These are phyloP conservation scores for Jordanella pulchra DNA, from an alignment of 2,797 vertebrate genomes.

Conservation along the genomic window DNA sequence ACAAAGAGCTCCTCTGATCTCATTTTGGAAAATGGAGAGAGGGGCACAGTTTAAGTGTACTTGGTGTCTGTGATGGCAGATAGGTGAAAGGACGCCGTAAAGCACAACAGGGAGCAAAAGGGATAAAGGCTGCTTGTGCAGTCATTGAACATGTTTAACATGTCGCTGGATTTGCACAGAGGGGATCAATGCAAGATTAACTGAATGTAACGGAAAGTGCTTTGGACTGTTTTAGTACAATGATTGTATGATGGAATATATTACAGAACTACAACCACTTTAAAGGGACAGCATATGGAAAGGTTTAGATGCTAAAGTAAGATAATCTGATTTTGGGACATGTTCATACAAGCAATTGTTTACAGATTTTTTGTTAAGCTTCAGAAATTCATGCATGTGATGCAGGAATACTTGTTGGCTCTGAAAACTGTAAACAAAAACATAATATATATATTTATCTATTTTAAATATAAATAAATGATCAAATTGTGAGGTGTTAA, in stretches of 20 bases:
- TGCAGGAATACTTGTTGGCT: not conserved
- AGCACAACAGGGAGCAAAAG: conserved; percentile 45
- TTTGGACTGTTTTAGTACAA: not conserved
- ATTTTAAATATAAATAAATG: not conserved
- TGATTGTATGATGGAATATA: conserved; percentile 11
- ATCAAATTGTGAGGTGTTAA: too few species aligned
- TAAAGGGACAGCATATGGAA: not conserved
- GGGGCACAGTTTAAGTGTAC: conserved; percentile 19
- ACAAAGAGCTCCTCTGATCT: conserved; percentile 15
- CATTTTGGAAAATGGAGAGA: conserved; percentile 7
- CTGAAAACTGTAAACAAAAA: not conserved
- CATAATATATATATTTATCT: not conserved
- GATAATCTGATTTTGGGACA: not conserved
- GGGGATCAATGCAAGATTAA: conserved; percentile 7
- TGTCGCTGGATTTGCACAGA: conserved; percentile 21
- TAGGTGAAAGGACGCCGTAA: conserved; percentile 24
- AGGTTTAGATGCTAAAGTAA: conserved; percentile 2
- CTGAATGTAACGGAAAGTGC: conserved; percentile 13
- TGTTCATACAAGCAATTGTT: not conserved
- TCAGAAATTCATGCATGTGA: not conserved
- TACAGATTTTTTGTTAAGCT: conserved; percentile 1
- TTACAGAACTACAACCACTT: conserved; percentile 4
- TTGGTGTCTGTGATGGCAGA: conserved; percentile 13
- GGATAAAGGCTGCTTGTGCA: conserved; percentile 20
- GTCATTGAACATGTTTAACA: conserved; percentile 44